These are phyloP conservation scores for Clupea harengus DNA, from an alignment of 2,113 vertebrate genomes.

Conservation along the genomic window DNA sequence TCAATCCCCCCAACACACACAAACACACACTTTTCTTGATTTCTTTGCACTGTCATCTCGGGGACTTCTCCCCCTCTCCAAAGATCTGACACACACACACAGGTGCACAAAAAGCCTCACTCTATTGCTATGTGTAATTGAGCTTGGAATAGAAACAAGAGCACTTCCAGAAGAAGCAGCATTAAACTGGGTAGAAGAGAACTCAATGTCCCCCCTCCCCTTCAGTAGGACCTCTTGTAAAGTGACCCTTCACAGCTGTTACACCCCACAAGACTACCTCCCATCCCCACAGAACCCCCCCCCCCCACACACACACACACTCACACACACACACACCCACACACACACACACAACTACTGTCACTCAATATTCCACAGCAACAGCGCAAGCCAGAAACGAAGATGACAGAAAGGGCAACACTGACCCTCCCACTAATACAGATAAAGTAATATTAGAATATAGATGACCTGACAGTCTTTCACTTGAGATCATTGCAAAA, in stretches of 20 bases:
- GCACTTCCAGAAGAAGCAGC: neutral
- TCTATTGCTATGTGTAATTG: neutral
- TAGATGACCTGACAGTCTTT: neutral
- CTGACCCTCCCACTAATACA: neutral
- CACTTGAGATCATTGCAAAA: neutral
- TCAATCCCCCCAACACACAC: neutral
- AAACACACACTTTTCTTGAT: neutral
- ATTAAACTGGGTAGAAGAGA: neutral
- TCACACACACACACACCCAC: neutral
- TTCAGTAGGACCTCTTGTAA: neutral
- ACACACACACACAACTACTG: neutral
- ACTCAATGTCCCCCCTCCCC: neutral
- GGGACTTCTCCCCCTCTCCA: neutral
- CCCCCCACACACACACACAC: neutral
- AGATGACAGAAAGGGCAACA: neutral
- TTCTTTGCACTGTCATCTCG: neutral
- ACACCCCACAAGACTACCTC: neutral
- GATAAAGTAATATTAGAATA: neutral
- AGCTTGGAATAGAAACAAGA: conserved; percentile 3
- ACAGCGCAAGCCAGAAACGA: neutral
- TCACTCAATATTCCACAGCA: conserved; percentile 1
- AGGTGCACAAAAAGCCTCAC: neutral
- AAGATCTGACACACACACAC: neutral
- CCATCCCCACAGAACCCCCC: neutral
- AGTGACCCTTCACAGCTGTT: conserved; percentile 4